Evolutionary conservation across 2,797 vertebrate genomes (phyloP).

Genomic region (Florisuga fusca): DNA sequence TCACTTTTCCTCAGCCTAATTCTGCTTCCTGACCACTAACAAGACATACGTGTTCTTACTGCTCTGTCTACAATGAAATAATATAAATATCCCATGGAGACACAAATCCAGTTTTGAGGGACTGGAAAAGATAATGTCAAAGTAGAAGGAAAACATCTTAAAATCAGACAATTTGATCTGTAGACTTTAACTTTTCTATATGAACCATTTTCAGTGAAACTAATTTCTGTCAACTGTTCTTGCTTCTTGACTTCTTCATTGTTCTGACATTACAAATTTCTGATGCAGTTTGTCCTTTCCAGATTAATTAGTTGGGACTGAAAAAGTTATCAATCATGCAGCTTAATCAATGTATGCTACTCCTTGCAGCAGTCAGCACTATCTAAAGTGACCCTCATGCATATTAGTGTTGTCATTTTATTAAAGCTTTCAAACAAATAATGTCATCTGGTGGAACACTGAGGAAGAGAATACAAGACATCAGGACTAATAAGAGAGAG

Average conservation of each 20-base stretch:
- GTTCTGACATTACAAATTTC: not conserved
- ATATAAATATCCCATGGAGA: not conserved
- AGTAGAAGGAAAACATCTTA: not conserved
- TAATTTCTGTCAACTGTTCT: not conserved
- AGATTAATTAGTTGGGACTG: not conserved
- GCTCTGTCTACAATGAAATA: not conserved
- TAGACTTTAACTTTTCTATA: not conserved
- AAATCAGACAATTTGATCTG: not conserved
- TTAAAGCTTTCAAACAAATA: slow-evolving; percentile 43
- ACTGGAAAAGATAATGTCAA: not conserved
- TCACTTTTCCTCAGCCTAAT: not conserved
- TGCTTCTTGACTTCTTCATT: not conserved
- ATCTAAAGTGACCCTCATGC: not conserved
- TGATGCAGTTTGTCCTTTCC: not conserved
- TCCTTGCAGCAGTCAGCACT: not conserved
- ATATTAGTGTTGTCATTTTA: slow-evolving; percentile 61
- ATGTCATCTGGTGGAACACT: not conserved
- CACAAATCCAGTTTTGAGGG: not conserved
- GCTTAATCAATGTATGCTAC: not conserved
- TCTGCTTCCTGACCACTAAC: not conserved
- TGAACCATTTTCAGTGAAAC: not conserved
- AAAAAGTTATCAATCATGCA: slow-evolving; percentile 26
- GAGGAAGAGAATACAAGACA: not conserved
- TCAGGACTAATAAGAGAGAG: not conserved
- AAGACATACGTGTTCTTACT: not conserved